phyloP scores from a whole-genome alignment of 2,888 invertebrate genomes.

The Polymixis flavicincta region DNA sequence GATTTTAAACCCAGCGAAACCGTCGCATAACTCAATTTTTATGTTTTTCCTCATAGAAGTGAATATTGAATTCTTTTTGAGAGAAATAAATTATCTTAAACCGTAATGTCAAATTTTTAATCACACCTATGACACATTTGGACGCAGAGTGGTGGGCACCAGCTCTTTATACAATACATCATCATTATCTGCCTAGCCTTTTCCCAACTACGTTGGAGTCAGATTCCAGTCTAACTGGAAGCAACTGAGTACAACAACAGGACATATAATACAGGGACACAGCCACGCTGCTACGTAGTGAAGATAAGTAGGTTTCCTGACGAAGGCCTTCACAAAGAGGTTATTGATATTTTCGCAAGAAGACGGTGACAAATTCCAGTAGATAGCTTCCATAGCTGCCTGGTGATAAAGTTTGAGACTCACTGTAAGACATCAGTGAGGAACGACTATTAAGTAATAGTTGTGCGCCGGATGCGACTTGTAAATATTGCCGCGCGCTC shows the following conservation, averaged over 20 bases:
- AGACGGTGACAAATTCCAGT: background rate
- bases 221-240: too few relatives aligned
- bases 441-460: constrained; percentile 89
- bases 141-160: background rate
- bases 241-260: too few relatives aligned
- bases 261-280: background rate
- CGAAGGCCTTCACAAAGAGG: background rate
- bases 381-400: background rate
- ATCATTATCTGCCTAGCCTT: too few relatives aligned
- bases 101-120: too few relatives aligned
- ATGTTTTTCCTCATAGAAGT: too few relatives aligned
- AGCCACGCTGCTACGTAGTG: background rate
- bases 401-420: constrained; percentile 73
- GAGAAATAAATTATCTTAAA: too few relatives aligned
- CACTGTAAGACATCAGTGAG: constrained; percentile 69
- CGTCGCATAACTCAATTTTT: too few relatives aligned
- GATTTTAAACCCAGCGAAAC: too few relatives aligned
- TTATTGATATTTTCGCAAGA: background rate
- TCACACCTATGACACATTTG: too few relatives aligned
- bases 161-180: too few relatives aligned
- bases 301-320: background rate
- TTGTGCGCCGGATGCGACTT: constrained; percentile 86
- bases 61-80: too few relatives aligned
- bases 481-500: constrained; percentile 82
- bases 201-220: too few relatives aligned